A percentile compares a stretch with the other conserved stretches of the same genome.
Conservation (phyloP, 1,140 invertebrate genomes). For the Drosophila tani region DNA sequence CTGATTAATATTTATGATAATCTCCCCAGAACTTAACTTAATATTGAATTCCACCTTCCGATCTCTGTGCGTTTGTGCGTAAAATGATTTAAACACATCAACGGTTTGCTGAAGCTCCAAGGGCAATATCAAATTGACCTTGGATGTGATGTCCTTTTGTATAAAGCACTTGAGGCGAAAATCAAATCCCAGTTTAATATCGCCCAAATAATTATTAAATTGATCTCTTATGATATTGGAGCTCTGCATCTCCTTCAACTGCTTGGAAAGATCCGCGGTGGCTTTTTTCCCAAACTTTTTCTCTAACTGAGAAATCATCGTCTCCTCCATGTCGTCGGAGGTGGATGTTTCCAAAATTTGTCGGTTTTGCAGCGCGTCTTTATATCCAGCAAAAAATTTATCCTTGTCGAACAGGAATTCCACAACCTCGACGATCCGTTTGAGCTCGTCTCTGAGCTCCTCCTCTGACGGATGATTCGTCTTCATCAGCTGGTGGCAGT, state of each 20-base stretch:
- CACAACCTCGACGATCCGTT: constrained; percentile 3
- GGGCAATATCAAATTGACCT: constrained; percentile 2
- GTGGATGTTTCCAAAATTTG: constrained; percentile 10
- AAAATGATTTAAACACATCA: not conserved
- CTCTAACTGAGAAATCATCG: constrained; percentile 3
- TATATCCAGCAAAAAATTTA: not conserved
- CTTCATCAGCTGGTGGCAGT: constrained; percentile 11
- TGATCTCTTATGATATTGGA: not conserved
- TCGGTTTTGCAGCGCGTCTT: not conserved
- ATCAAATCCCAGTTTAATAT: constrained; percentile 4
- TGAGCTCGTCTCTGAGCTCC: not conserved
- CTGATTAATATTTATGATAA: constrained; percentile 1
- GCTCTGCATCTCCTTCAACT: not conserved
- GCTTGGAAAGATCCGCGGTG: fast-evolving
- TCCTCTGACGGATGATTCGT: not conserved
- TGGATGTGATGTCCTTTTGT: not conserved
- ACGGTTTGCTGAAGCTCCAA: constrained; percentile 4
- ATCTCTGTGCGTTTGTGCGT: fast-evolving
- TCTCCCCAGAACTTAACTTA: not conserved
- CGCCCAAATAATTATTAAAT: not conserved
- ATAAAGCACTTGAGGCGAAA: constrained; percentile 9
- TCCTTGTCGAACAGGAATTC: constrained; percentile 11
- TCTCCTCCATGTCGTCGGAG: constrained; percentile 5
- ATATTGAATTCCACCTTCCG: not conserved
- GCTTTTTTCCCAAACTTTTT: not conserved